Percentiles rank a stretch among this genome's conserved stretches.
Conservation (phyloP, 2,797 vertebrate species). For the Pseudochromis fuscus region DNA sequence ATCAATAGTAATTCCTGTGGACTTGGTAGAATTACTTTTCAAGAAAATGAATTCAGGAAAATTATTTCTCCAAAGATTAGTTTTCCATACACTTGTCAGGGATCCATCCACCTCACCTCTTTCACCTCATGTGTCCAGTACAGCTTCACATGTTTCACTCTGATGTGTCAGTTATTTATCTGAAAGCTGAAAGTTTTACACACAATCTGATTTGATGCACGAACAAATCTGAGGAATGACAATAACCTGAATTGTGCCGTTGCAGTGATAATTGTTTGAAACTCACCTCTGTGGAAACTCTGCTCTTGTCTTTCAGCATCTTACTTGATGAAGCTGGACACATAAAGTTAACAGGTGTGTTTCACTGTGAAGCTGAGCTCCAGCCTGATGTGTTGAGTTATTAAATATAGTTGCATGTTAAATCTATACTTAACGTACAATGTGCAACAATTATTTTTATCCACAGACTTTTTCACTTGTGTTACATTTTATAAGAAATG, state of each 20-base stretch:
- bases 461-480: neutral
- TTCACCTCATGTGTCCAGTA: too few relatives aligned
- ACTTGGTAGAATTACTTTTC: neutral
- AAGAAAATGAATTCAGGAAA: neutral
- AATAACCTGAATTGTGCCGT: neutral
- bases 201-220: neutral
- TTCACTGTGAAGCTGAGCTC: neutral
- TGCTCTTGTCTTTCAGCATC: constrained; percentile 94
- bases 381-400: neutral
- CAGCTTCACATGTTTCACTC: too few relatives aligned
- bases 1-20: too few relatives aligned
- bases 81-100: neutral
- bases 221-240: neutral
- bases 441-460: neutral
- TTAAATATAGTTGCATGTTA: neutral
- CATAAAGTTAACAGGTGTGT: constrained; percentile 98
- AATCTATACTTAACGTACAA: neutral
- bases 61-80: neutral
- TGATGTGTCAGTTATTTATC: neutral
- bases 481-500: neutral
- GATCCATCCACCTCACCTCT: too few relatives aligned
- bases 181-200: neutral
- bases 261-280: constrained; percentile 7
- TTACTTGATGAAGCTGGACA: constrained; percentile 99
- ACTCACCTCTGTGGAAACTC: constrained; percentile 14